Evolutionary conservation across 53 echinoderm and acorn worm species (phyloP).

Genomic region (Patiria pectinifera): DNA sequence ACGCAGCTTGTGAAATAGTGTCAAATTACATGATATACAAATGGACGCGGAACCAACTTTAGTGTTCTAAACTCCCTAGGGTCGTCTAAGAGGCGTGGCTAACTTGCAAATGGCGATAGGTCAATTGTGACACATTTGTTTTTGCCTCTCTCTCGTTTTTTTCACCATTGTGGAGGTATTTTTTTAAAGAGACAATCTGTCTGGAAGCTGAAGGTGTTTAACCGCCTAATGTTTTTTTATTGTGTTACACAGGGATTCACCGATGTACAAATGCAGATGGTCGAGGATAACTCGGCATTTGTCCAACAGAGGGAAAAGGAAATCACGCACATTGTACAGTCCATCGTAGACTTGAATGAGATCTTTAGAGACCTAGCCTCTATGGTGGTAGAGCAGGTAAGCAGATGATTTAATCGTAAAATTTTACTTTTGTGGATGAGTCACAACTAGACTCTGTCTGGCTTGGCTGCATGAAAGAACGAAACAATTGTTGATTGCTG

Average conservation of each 20-base stretch:
- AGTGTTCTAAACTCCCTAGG: too few relatives aligned
- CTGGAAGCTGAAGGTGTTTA: neutral
- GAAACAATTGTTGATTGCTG: too few relatives aligned
- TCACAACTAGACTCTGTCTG: too few relatives aligned
- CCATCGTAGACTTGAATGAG: conserved; percentile 97
- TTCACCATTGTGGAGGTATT: neutral
- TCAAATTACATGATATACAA: too few relatives aligned
- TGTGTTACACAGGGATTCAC: conserved; percentile 83
- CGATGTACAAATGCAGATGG: conserved; percentile 87
- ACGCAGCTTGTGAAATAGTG: too few relatives aligned
- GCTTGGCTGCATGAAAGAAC: too few relatives aligned
- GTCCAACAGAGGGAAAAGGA: conserved; percentile 93
- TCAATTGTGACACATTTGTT: too few relatives aligned
- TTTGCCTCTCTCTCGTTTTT: too few relatives aligned
- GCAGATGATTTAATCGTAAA: neutral
- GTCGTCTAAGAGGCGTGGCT: too few relatives aligned
- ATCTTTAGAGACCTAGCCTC: conserved; percentile 94
- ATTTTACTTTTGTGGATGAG: too few relatives aligned
- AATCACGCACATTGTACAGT: conserved; percentile 93
- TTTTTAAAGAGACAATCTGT: neutral
- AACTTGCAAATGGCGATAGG: too few relatives aligned
- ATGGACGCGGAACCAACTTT: too few relatives aligned
- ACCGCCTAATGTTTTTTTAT: neutral
- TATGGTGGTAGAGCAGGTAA: conserved; percentile 99
- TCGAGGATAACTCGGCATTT: conserved; percentile 78